phyloP scores from a whole-genome alignment of 2,113 vertebrate genomes.

The Entomyzon cyanotis region DNA sequence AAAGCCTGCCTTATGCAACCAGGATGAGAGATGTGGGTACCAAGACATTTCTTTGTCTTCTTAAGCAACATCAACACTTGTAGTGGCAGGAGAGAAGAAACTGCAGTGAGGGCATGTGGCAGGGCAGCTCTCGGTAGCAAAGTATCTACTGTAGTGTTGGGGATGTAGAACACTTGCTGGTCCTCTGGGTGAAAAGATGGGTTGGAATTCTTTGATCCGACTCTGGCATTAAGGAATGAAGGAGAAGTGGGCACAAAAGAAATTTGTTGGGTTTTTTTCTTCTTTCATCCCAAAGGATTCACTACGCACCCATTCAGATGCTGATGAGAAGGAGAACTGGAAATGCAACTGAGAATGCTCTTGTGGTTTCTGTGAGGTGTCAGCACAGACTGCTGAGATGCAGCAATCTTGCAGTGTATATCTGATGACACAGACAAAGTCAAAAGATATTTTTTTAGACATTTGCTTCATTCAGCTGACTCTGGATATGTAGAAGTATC shows the following conservation, averaged over 20 bases:
- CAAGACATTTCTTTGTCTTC: background rate
- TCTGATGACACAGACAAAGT: background rate
- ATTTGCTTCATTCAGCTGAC: background rate
- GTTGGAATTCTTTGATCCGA: background rate
- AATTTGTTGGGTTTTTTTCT: rapidly evolving
- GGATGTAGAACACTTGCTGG: background rate
- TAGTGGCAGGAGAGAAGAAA: background rate
- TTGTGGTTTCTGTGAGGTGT: background rate
- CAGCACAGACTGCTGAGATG: background rate
- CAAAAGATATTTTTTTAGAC: background rate
- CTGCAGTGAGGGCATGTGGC: background rate
- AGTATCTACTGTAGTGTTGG: background rate
- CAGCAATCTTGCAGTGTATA: background rate
- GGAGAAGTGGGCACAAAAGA: background rate
- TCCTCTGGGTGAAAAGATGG: background rate
- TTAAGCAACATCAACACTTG: background rate
- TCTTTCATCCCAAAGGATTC: background rate
- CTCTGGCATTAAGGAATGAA: background rate
- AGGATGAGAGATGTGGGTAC: background rate
- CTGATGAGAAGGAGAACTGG: slow-evolving; percentile 53
- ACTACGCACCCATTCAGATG: background rate
- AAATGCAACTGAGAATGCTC: background rate
- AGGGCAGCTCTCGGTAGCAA: background rate
- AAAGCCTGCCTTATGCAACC: background rate
- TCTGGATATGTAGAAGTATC: background rate